These are phyloP conservation scores for Endotricha flammealis DNA, from an alignment of 2,888 invertebrate species.

Conservation along the genomic window DNA sequence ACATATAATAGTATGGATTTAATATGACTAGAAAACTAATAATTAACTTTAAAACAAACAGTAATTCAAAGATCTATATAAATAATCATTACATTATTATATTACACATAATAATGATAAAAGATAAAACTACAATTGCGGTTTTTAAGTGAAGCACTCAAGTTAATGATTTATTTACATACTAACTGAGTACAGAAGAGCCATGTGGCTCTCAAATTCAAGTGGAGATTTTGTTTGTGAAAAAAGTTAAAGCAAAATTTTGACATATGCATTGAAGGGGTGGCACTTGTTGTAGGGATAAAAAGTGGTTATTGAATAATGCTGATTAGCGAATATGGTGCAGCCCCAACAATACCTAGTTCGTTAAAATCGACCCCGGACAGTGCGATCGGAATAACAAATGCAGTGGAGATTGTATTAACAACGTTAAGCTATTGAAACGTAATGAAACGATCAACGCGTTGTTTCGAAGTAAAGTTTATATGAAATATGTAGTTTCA, in stretches of 20 bases:
- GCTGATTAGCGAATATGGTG: slow-evolving; percentile 52
- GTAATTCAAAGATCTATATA: too few species aligned
- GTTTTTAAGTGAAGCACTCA: background rate
- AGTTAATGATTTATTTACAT: slow-evolving; percentile 4
- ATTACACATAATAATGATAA: too few species aligned
- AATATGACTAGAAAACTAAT: too few species aligned
- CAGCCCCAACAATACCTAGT: slow-evolving; percentile 51
- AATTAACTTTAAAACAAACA: too few species aligned
- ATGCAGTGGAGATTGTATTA: slow-evolving; percentile 25
- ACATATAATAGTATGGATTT: too few species aligned
- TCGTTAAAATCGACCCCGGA: slow-evolving; percentile 54
- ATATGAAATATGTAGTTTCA: too few species aligned
- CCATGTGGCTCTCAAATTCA: slow-evolving; percentile 27
- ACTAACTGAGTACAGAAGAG: slow-evolving; percentile 22
- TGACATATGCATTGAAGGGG: slow-evolving; percentile 58
- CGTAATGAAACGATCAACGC: too few species aligned
- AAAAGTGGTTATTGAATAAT: slow-evolving; percentile 66
- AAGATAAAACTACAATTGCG: background rate
- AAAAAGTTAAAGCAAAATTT: slow-evolving; percentile 33
- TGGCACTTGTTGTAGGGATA: slow-evolving; percentile 58
- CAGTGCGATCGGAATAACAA: slow-evolving; percentile 21
- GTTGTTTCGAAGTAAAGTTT: too few species aligned
- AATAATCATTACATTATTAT: too few species aligned
- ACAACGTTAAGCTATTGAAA: too few species aligned
- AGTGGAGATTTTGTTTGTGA: slow-evolving; percentile 24